Conservation (phyloP, 2,888 invertebrate species). For the Papilio gigon region DNA sequence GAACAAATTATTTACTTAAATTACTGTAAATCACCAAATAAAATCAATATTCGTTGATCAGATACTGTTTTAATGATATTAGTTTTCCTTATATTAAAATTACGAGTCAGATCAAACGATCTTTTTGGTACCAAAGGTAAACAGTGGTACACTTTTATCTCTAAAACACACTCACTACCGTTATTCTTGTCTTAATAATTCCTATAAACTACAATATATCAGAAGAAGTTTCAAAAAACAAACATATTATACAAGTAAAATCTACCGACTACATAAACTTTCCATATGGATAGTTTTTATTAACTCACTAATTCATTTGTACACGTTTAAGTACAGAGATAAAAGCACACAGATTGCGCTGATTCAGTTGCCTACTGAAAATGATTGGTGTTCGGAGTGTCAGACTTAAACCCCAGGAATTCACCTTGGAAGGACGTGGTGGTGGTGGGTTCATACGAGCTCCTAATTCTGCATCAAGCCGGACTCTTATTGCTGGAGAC, state of each 20-base stretch:
- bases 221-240: background rate
- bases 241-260: background rate
- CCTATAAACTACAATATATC: background rate
- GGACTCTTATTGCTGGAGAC: background rate
- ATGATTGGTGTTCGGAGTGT: background rate
- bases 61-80: background rate
- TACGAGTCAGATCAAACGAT: background rate
- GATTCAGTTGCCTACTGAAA: background rate
- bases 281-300: background rate
- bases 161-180: background rate
- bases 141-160: background rate
- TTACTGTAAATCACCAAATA: background rate
- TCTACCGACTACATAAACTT: background rate
- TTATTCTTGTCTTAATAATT: background rate
- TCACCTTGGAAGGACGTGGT: no score
- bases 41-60: background rate
- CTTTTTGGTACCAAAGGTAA: constrained; percentile 19
- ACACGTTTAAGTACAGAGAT: background rate
- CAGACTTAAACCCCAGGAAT: no score
- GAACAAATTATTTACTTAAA: background rate
- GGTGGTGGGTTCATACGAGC: no score
- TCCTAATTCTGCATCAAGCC: no score
- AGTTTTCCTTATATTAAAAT: background rate
- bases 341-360: background rate
- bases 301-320: background rate